Base-by-base conservation (phyloP, 1,140 invertebrate genomes). In the Panulirus ornatus region DNA sequence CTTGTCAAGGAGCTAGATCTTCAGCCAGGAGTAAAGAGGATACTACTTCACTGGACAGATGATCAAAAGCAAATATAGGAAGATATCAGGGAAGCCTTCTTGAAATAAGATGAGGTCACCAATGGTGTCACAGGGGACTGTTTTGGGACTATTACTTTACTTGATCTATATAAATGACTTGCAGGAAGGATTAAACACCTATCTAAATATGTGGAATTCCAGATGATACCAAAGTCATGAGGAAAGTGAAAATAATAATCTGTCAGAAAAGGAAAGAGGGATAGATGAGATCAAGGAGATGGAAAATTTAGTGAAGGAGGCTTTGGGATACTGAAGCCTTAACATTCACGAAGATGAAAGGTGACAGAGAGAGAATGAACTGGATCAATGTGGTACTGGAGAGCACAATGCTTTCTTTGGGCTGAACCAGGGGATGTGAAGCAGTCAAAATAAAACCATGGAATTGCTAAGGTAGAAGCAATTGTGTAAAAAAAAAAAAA, bases 231-330 rank as follows among this genome's bases (percentile, higher is more conserved):
- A n/a, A n/a, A n/a, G n/a, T n/a, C n/a, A n/a, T n/a, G n/a, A n/a
- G n/a, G n/a, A n/a, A n/a, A n/a, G n/a, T n/a, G 92, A 40, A 84
- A 73, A 84, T 22, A 76, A 75, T 40, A 54, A 66, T 89, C n/a
- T 11, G 51, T 11, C 51, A 58, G 51, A 11, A 22, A 58, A 11
- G 51, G 51, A 58, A 58, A 11, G 51, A 58, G 22, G 51, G 11
- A 22, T 11, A 22, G 51, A 22, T 11, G 51, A 58, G 51, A 58
- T 58, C 11, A 22, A 22, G 22, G 51, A 58, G 22, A 58, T 58
- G 11, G 22, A 58, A 58, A 58, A 58, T 11, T 11, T 58, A 58
- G 22, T 11, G 22, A 11, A 22, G 11, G 11, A 11, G 22, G 22
- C 11, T 11, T 58, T 58, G 51, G 11, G 51, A 58, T 11, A 58